Evolutionary conservation across 1,140 invertebrate genomes (phyloP), one percentile per base, ranked within the genome.

Genomic region (Campodea augens): DNA sequence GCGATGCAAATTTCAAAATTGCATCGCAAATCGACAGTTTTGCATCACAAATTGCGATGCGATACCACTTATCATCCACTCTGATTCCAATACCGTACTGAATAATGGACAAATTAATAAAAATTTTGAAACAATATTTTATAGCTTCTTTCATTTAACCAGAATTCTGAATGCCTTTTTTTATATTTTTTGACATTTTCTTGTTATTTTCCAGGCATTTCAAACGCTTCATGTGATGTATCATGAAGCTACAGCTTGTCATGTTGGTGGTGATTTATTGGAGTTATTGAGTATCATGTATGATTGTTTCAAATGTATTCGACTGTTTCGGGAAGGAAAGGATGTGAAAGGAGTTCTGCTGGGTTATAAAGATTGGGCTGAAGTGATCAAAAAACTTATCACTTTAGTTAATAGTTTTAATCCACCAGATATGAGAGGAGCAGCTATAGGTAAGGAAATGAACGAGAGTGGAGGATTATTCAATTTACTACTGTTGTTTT

Each of bases 141-240:
- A n/a, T n/a, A n/a, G n/a, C n/a, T n/a, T n/a, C n/a, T n/a, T n/a
- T n/a, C n/a, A n/a, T n/a, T n/a, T n/a, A n/a, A n/a, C n/a, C n/a
- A n/a, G n/a, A n/a, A n/a, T n/a, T n/a, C n/a, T n/a, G n/a, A n/a
- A n/a, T n/a, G n/a, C n/a, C n/a, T n/a, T n/a, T n/a, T n/a, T n/a
- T n/a, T n/a, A n/a, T n/a, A n/a, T n/a, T n/a, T n/a, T n/a, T n/a
- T n/a, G n/a, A n/a, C n/a, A n/a, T n/a, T n/a, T n/a, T n/a, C n/a
- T 52, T 45, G 36, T 49, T 43, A 47, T 49, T 51, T 61, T 65
- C 12, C 55, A 81, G 71, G 83, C 87, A 15, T 75, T 92, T 55
- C 80, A 84, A 61, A 89, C 85, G 49, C 63, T 92, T 44, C 86
- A 91, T 66, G 78, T 85, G 51, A 90, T 92, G 81, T 84, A 90